Base-by-base conservation (phyloP, 2,113 vertebrate genomes). In the Scatophagus argus region DNA sequence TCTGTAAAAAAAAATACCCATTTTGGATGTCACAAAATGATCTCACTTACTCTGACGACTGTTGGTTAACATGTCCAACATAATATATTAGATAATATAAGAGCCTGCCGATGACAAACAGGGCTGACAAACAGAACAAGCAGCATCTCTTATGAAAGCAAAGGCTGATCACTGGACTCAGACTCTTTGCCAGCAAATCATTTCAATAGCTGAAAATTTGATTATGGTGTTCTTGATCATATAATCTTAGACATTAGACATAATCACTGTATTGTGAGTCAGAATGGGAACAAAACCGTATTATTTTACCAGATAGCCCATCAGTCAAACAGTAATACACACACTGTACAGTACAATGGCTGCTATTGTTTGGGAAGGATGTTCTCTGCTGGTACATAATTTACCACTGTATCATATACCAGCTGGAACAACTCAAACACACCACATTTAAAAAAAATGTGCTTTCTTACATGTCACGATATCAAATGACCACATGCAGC, bases 201-300 rank as follows among this genome's bases (percentile, higher is more conserved):
- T 74, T 81, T 29, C 47, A 68, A 62, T 60, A 14, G 32, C 5
- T 76, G 54, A 74, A 73, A 64, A 63, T 41, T 52, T 60, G 79
- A 84, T 83, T 52, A 77, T 34, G 58, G 41, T 64, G 23, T 72
- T 75, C 34, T 10, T 41, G 34, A 70, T 69, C 54, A 68, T 49
- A 55, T 2, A n/a, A 61, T 69, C 62, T 52, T 47, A 55, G 39
- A 61, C 32, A 32, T 60, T 72, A 29, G 47, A 46, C 23, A 81
- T 51, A 78, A 78, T 76, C 39, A 13, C 73, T 16, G 51, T 32
- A 62, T 61, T 38, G 43, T 43, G 32, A 74, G 59, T 68, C 46
- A 46, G 66, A 69, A 36, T 44, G 71, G 66, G 73, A 79, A 79
- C 59, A 70, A 61, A 83, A 64, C 65, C 46, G 69, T 58, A 11